Evolutionary conservation across 1,140 invertebrate species (phyloP).

Genomic region (Stenopsyche tienmushanensis): DNA sequence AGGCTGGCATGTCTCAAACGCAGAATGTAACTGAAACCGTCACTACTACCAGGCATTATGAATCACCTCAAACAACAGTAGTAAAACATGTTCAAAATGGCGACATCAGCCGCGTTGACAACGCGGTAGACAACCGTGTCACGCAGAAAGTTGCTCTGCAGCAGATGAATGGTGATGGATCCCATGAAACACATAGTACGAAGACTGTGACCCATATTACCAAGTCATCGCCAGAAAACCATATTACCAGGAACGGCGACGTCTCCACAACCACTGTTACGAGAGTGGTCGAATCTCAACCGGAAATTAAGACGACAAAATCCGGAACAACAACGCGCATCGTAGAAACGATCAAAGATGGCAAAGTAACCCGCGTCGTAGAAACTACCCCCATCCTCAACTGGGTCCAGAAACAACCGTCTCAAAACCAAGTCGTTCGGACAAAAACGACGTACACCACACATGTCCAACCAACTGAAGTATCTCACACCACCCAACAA

Average conservation of each 20-base stretch:
- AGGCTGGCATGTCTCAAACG: too few species aligned
- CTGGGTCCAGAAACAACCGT: constrained; percentile 5
- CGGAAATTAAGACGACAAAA: neutral
- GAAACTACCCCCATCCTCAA: neutral
- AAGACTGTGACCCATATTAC: constrained; percentile 13
- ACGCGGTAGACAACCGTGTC: neutral
- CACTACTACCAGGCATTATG: too few species aligned
- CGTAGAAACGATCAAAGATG: constrained; percentile 19
- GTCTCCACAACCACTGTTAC: constrained; percentile 3
- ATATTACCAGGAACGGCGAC: constrained; percentile 4
- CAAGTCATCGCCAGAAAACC: constrained; percentile 13
- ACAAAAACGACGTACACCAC: constrained; percentile 32
- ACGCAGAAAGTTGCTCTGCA: neutral
- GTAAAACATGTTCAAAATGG: neutral
- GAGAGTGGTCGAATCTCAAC: neutral
- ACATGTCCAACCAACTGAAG: constrained; percentile 25
- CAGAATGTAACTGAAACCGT: neutral
- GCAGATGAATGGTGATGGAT: neutral
- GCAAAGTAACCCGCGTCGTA: constrained; percentile 13
- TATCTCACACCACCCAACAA: constrained; percentile 11
- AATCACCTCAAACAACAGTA: too few species aligned
- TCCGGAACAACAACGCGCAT: constrained; percentile 5
- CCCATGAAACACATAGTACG: neutral
- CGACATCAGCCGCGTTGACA: neutral
- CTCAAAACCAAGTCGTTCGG: constrained; percentile 15